Conservation (phyloP, 2,888 invertebrate species). For the Drosophila trichaetosa region DNA sequence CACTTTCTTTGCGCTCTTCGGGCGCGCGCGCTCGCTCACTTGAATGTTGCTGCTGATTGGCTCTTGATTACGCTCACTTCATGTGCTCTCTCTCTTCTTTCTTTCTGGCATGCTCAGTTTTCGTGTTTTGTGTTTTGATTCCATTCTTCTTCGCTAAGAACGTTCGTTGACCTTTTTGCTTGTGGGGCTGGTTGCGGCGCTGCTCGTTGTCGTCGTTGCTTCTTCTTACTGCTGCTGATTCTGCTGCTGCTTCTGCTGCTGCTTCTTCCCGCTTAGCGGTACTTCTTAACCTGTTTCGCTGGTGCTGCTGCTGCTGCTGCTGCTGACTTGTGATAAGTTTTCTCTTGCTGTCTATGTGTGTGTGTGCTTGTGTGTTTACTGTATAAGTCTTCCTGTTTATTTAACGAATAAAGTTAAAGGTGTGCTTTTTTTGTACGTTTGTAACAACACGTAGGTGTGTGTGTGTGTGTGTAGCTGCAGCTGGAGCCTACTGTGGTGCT, state of each 20-base stretch:
- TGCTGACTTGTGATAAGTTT: slow-evolving; percentile 66
- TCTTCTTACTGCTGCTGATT: slow-evolving; percentile 8
- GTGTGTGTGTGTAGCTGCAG: slow-evolving; percentile 39
- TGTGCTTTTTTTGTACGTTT: slow-evolving; percentile 46
- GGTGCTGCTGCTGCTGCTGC: slow-evolving; percentile 29
- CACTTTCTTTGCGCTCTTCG: slow-evolving; percentile 49
- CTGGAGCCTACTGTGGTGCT: slow-evolving; percentile 46
- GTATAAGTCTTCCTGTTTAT: slow-evolving; percentile 80
- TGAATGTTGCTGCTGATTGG: slow-evolving; percentile 6
- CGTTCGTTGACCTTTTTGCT: slow-evolving; percentile 83
- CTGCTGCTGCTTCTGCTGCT: slow-evolving; percentile 17
- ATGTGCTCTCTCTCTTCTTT: slow-evolving; percentile 33
- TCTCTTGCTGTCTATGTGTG: slow-evolving; percentile 28
- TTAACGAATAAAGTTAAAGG: slow-evolving; percentile 73
- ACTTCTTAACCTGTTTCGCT: slow-evolving; percentile 78
- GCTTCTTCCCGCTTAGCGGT: slow-evolving; percentile 74
- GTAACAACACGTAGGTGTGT: background rate
- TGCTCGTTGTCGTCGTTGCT: slow-evolving; percentile 28
- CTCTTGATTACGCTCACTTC: slow-evolving; percentile 2
- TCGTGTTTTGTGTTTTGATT: slow-evolving; percentile 83
- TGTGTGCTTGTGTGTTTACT: slow-evolving; percentile 55
- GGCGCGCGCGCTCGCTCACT: background rate
- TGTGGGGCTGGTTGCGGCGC: slow-evolving; percentile 54
- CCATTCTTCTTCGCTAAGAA: slow-evolving; percentile 83
- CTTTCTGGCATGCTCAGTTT: slow-evolving; percentile 62